These are phyloP conservation scores for Chaetops frenatus DNA, from an alignment of 2,113 vertebrate genomes.

Conservation along the genomic window DNA sequence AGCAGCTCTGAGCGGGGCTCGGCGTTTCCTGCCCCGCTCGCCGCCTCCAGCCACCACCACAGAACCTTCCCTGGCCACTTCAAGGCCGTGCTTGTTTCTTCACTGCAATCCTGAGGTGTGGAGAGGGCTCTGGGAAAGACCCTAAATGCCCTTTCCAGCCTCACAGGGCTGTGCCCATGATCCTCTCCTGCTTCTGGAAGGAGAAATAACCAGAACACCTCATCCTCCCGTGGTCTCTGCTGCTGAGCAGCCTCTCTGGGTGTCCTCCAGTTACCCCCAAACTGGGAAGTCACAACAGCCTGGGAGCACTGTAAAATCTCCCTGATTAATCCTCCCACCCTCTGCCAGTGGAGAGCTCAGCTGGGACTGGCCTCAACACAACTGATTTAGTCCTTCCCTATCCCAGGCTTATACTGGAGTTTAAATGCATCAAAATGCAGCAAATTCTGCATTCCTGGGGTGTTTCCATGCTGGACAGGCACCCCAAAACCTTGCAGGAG, in stretches of 20 bases:
- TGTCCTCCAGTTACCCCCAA: neutral
- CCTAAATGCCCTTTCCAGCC: neutral
- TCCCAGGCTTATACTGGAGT: neutral
- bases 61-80: neutral
- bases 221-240: accelerated
- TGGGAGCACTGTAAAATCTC: neutral
- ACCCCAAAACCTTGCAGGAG: neutral
- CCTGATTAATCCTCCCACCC: neutral
- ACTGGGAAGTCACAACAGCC: neutral
- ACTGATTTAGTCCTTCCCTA: neutral
- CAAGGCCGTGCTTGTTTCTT: neutral
- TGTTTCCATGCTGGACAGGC: neutral
- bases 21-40: neutral
- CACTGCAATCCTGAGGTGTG: neutral
- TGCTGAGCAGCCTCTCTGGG: neutral
- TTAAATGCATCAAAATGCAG: neutral
- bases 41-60: neutral
- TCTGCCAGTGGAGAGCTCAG: accelerated
- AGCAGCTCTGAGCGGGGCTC: neutral
- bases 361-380: neutral
- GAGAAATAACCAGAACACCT: neutral
- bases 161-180: neutral
- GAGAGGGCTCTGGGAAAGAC: neutral
- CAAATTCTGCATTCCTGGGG: neutral
- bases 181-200: neutral